Evolutionary conservation across 2,113 vertebrate species (phyloP).

Genomic region (Channa maculata): DNA sequence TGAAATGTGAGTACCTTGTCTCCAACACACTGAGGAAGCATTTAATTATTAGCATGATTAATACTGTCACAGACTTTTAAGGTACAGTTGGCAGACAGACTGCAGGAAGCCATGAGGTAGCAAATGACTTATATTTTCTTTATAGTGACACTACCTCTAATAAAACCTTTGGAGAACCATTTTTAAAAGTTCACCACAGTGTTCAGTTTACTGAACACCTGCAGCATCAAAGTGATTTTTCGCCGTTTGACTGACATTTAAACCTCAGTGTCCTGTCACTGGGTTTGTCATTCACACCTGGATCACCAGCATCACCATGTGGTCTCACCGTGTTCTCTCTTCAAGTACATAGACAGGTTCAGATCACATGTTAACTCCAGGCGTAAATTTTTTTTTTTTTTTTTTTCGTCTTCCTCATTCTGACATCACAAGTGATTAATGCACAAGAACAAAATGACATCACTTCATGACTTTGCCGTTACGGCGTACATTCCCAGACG

Average conservation of each 20-base stretch:
- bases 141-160: constrained; percentile 22
- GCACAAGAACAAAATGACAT: constrained; percentile 47
- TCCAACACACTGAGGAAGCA: constrained; percentile 34
- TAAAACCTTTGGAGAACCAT: constrained; percentile 49
- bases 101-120: constrained; percentile 75
- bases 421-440: constrained; percentile 50
- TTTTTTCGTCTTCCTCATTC: neutral
- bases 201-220: neutral
- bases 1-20: constrained; percentile 52
- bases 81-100: constrained; percentile 44
- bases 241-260: constrained; percentile 10
- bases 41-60: constrained; percentile 28
- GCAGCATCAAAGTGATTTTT: neutral
- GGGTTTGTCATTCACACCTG: neutral
- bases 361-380: constrained; percentile 3
- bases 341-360: neutral
- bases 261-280: constrained; percentile 8
- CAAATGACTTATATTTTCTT: constrained; percentile 42
- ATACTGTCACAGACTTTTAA: constrained; percentile 62
- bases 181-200: constrained; percentile 25
- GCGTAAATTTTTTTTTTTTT: neutral
- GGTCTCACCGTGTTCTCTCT: neutral
- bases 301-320: neutral
- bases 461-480: constrained; percentile 47
- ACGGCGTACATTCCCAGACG: constrained; percentile 56